These are phyloP conservation scores for Leuciscus waleckii DNA, from an alignment of 2,797 vertebrate genomes.

Conservation along the genomic window DNA sequence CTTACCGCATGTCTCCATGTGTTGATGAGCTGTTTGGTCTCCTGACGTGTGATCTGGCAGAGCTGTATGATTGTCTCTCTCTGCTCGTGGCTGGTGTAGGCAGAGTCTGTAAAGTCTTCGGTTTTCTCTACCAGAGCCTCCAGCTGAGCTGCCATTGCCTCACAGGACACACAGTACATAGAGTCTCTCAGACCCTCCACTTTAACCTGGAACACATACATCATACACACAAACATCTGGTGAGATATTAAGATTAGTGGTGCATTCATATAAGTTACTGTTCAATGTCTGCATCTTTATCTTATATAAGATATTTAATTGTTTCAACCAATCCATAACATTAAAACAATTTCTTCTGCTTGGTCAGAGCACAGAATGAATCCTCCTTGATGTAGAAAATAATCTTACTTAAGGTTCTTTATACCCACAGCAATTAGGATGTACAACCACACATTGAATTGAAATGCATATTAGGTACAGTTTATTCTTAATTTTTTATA, in stretches of 20 bases:
- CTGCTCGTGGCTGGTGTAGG: conserved; percentile 97
- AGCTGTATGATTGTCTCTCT: conserved; percentile 91
- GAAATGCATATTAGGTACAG: background rate
- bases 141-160: conserved; percentile 84
- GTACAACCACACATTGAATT: background rate
- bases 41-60: conserved; percentile 86
- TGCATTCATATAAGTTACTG: background rate
- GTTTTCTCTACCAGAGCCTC: conserved; percentile 91
- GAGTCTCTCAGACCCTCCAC: conserved; percentile 91
- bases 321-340: background rate
- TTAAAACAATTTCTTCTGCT: background rate
- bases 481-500: background rate
- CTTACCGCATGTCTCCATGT: conserved; percentile 91
- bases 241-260: background rate
- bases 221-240: conserved; percentile 1
- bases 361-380: background rate
- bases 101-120: conserved; percentile 97
- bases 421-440: background rate
- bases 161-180: conserved; percentile 84
- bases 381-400: background rate
- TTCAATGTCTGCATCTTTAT: background rate
- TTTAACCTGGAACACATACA: conserved; percentile 76
- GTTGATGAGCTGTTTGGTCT: conserved; percentile 89
- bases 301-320: too few species aligned
- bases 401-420: background rate